phyloP scores from a whole-genome alignment of 2,113 vertebrate genomes.

The Chaenogobius annularis region DNA sequence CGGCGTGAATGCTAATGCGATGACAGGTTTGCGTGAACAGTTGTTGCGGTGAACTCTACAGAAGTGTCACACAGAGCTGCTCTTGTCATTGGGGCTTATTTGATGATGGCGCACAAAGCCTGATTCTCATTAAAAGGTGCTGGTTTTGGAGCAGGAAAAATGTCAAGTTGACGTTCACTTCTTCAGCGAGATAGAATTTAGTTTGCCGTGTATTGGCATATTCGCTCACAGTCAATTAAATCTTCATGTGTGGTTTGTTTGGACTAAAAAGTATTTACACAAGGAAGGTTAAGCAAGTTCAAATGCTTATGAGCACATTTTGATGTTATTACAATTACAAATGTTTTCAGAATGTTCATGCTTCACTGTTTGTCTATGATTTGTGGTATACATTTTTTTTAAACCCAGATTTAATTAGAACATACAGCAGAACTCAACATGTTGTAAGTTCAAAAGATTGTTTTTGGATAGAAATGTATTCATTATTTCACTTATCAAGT shows the following conservation, averaged over 20 bases:
- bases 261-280: constrained; percentile 2
- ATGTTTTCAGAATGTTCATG: too few species aligned
- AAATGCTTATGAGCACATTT: neutral
- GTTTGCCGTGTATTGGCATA: neutral
- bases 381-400: too few species aligned
- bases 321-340: too few species aligned
- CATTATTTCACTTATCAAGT: too few species aligned
- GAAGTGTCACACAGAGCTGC: neutral
- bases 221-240: neutral
- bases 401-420: too few species aligned
- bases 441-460: too few species aligned
- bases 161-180: neutral
- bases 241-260: neutral
- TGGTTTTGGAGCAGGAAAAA: neutral
- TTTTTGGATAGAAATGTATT: too few species aligned
- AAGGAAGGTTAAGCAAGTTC: neutral
- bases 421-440: too few species aligned
- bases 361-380: too few species aligned
- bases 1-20: constrained; percentile 29
- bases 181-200: neutral
- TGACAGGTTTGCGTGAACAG: constrained; percentile 37
- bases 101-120: constrained; percentile 10
- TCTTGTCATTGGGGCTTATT: constrained; percentile 9
- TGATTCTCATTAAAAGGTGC: constrained; percentile 7
- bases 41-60: constrained; percentile 14